phyloP scores from a whole-genome alignment of 2,797 vertebrate species.

The Onychomys arenicola region DNA sequence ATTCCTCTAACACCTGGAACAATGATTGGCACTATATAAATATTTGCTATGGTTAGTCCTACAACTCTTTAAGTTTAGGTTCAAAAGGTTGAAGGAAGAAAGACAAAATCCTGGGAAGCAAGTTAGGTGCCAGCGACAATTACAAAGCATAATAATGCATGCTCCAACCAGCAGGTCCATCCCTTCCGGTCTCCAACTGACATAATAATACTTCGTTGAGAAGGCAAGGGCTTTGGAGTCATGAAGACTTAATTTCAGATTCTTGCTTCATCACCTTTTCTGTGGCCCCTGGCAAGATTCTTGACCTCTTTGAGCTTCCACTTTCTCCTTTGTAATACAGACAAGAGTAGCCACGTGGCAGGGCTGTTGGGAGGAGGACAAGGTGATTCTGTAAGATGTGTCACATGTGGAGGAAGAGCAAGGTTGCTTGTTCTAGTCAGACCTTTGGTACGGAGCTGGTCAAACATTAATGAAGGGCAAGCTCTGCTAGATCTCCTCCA shows the following conservation, averaged over 20 bases:
- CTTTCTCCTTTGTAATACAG: background rate
- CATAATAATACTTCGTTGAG: background rate
- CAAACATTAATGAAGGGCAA: constrained; percentile 69
- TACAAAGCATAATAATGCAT: background rate
- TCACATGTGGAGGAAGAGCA: background rate
- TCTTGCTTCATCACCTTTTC: background rate
- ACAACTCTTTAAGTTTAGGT: constrained; percentile 20
- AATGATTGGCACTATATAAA: background rate
- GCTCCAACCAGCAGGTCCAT: background rate
- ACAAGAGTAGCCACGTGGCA: background rate
- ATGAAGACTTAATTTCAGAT: constrained; percentile 9
- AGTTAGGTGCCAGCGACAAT: background rate
- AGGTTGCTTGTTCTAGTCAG: background rate
- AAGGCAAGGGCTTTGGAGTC: background rate
- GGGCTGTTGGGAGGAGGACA: background rate
- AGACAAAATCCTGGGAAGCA: constrained; percentile 40
- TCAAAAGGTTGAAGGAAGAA: constrained; percentile 41
- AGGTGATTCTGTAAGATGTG: background rate
- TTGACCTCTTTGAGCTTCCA: constrained; percentile 15
- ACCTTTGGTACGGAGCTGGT: constrained; percentile 62
- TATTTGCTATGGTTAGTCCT: background rate
- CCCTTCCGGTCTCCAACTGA: background rate
- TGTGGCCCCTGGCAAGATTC: background rate
- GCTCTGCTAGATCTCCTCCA: background rate
- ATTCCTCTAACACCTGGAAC: background rate